Percentiles rank a stretch among this genome's conserved stretches.
These are phyloP conservation scores for Anguilla megastoma DNA, from an alignment of 2,797 vertebrate species.

Conservation along the genomic window DNA sequence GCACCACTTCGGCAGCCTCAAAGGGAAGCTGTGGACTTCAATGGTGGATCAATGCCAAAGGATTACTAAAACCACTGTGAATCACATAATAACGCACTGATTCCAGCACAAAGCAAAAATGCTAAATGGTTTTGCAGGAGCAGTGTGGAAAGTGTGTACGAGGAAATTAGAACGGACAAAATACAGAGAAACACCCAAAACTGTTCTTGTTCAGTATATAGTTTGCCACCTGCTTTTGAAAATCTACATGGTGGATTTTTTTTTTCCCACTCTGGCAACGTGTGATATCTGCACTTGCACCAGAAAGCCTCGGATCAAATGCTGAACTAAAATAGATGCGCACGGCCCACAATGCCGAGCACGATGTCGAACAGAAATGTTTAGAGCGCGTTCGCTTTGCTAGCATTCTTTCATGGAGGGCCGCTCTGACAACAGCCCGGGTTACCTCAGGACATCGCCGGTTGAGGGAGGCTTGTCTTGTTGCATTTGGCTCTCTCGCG, in stretches of 20 bases:
- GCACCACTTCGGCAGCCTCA: neutral
- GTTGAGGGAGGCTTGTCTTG: constrained; percentile 66
- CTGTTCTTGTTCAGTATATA: neutral
- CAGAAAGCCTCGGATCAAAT: constrained; percentile 30
- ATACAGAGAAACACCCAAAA: neutral
- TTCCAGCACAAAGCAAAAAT: neutral
- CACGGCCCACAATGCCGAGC: constrained; percentile 55
- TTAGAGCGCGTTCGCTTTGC: constrained; percentile 66
- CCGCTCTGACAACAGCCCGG: constrained; percentile 73
- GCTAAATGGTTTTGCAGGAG: neutral
- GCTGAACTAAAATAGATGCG: constrained; percentile 46
- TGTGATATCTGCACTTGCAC: constrained; percentile 23
- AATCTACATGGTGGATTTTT: neutral
- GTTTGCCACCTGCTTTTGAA: neutral
- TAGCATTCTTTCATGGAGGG: constrained; percentile 69
- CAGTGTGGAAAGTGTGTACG: neutral
- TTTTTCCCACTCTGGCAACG: neutral
- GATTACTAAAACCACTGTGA: neutral
- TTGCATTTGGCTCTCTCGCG: constrained; percentile 68
- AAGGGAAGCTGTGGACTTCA: neutral
- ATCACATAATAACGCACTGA: neutral
- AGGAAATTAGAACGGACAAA: neutral
- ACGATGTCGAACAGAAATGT: constrained; percentile 67
- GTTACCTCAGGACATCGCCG: constrained; percentile 72
- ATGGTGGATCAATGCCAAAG: neutral